phyloP scores from a whole-genome alignment of 2,113 vertebrate genomes.

The Percina caprodes region DNA sequence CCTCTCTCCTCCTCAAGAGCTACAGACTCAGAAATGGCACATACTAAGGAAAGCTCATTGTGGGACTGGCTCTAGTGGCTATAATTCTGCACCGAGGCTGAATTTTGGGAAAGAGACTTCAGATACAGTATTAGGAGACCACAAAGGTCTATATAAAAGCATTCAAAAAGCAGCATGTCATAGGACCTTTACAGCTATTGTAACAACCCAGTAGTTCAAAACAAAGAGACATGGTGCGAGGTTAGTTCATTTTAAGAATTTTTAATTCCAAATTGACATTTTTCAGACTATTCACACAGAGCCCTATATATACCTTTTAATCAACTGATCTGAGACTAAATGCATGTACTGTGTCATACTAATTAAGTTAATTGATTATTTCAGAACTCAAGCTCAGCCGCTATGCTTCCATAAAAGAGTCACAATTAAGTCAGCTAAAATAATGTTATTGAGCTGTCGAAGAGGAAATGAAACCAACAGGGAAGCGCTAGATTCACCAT shows the following conservation, averaged over 20 bases:
- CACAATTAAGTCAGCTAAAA: background rate
- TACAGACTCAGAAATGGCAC: too few relatives aligned
- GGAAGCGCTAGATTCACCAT: background rate
- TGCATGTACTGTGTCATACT: background rate
- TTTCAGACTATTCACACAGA: background rate
- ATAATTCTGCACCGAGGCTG: too few relatives aligned
- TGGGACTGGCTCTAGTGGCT: too few relatives aligned
- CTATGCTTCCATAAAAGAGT: background rate
- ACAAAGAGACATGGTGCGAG: background rate
- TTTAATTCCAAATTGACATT: background rate
- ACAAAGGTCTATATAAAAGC: too few relatives aligned
- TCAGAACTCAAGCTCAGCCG: background rate
- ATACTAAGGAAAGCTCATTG: too few relatives aligned
- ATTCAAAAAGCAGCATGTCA: too few relatives aligned
- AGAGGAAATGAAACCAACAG: background rate
- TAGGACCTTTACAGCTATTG: too few relatives aligned
- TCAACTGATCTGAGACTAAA: background rate
- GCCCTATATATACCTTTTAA: too few relatives aligned
- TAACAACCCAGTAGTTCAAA: background rate
- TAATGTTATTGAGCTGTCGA: background rate
- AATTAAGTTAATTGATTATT: background rate
- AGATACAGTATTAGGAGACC: too few relatives aligned
- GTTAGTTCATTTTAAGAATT: slow-evolving; percentile 5
- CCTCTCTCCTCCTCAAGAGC: too few relatives aligned
- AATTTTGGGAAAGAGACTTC: too few relatives aligned